These are phyloP conservation scores for Ophion obscuratus DNA, from an alignment of 2,888 invertebrate species.

Conservation along the genomic window DNA sequence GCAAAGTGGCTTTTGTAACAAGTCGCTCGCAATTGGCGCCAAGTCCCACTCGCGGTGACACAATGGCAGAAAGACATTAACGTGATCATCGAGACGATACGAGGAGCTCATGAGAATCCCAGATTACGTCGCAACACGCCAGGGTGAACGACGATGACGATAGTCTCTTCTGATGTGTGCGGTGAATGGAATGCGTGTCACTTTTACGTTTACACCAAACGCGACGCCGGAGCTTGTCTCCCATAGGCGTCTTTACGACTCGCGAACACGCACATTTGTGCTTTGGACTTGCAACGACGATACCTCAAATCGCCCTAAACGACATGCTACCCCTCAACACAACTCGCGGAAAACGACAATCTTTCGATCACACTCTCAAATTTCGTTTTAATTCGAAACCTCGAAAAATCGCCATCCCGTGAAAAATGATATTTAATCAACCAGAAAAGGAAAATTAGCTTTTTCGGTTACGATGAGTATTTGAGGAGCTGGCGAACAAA, in stretches of 20 bases:
- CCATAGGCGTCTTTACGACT: constrained; percentile 68
- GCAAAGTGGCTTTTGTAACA: constrained; percentile 7
- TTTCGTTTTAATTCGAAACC: not conserved
- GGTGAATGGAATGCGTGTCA: constrained; percentile 51
- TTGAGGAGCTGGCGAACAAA: too few species aligned
- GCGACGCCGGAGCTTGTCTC: constrained; percentile 70
- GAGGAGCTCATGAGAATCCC: constrained; percentile 46
- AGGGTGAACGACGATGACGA: constrained; percentile 58
- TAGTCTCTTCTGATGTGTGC: constrained; percentile 21
- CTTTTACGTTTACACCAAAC: constrained; percentile 48
- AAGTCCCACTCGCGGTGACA: constrained; percentile 10
- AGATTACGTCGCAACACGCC: constrained; percentile 62
- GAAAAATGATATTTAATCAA: not conserved
- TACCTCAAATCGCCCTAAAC: constrained; percentile 13
- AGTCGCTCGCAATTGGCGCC: constrained; percentile 17
- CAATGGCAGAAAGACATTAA: constrained; percentile 38
- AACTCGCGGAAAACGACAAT: not conserved
- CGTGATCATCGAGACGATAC: constrained; percentile 58
- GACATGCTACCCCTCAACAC: not conserved
- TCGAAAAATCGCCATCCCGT: not conserved
- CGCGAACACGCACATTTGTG: constrained; percentile 59
- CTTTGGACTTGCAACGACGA: constrained; percentile 28
- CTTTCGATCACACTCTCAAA: not conserved
- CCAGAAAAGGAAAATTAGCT: not conserved
- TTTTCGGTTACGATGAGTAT: not conserved